Percentiles rank a stretch among this genome's conserved stretches.
These are phyloP conservation scores for Capra hircus DNA, from an alignment of 2,113 vertebrate genomes.

Conservation along the genomic window DNA sequence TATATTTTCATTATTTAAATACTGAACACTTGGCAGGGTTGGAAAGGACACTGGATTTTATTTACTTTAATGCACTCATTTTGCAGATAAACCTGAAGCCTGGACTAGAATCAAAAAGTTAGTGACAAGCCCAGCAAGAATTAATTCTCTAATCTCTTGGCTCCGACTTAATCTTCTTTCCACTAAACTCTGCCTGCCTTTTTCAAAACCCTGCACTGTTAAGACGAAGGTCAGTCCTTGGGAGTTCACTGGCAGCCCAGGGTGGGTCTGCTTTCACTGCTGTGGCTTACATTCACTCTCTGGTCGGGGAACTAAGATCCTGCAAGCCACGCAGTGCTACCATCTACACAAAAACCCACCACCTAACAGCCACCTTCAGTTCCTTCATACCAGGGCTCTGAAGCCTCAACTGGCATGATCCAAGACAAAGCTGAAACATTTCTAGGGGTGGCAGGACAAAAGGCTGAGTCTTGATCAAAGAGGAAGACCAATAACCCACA, in stretches of 20 bases:
- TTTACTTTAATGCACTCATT: background rate
- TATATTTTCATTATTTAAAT: constrained; percentile 25
- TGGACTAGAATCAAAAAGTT: background rate
- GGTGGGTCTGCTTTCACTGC: background rate
- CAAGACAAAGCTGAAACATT: background rate
- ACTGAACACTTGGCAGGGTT: background rate
- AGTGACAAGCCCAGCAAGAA: background rate
- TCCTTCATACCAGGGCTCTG: background rate
- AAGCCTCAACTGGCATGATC: background rate
- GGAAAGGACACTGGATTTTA: background rate
- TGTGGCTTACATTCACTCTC: background rate
- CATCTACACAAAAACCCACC: background rate
- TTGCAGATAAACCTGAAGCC: background rate
- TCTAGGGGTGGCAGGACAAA: background rate
- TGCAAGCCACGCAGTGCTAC: background rate
- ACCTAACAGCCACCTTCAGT: background rate
- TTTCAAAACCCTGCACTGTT: background rate
- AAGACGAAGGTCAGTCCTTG: background rate
- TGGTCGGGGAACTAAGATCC: background rate
- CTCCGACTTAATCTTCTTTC: background rate
- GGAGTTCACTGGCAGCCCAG: background rate
- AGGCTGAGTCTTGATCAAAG: background rate
- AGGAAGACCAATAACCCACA: background rate
- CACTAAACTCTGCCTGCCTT: background rate
- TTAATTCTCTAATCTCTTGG: background rate